Evolutionary conservation across 2,797 vertebrate species (phyloP).

Genomic region (Silurus lanzhouensis): DNA sequence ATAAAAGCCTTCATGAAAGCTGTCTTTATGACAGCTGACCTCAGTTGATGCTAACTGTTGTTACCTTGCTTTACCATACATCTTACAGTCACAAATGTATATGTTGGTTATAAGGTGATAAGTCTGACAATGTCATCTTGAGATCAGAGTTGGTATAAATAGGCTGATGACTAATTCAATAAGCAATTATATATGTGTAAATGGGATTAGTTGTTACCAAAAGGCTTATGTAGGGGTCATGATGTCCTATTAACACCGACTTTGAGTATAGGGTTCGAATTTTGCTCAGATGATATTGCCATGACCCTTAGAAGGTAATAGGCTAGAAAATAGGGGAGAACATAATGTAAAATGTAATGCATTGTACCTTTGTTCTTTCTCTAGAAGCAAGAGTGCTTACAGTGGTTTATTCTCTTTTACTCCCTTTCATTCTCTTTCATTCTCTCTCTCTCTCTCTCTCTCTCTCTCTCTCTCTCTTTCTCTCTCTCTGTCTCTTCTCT

Average conservation of each 20-base stretch:
- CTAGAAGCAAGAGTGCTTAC: conserved; percentile 11
- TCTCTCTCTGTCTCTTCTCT: neutral
- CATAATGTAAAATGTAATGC: conserved; percentile 10
- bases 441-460: conserved; percentile 12
- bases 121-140: neutral
- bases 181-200: neutral
- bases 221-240: neutral
- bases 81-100: no score
- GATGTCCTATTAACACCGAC: neutral
- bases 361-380: conserved; percentile 13
- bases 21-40: neutral
- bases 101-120: neutral
- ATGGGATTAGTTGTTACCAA: neutral
- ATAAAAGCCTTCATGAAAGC: neutral
- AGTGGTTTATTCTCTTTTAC: neutral
- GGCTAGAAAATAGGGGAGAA: neutral
- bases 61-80: neutral
- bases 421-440: neutral
- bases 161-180: neutral
- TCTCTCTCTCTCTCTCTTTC: neutral
- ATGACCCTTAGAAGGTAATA: conserved; percentile 7
- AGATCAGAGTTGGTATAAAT: neutral
- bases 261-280: neutral
- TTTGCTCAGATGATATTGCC: neutral
- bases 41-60: neutral